Evolutionary conservation across 2,113 vertebrate genomes (phyloP).

Genomic region (Ochotona curzoniae): DNA sequence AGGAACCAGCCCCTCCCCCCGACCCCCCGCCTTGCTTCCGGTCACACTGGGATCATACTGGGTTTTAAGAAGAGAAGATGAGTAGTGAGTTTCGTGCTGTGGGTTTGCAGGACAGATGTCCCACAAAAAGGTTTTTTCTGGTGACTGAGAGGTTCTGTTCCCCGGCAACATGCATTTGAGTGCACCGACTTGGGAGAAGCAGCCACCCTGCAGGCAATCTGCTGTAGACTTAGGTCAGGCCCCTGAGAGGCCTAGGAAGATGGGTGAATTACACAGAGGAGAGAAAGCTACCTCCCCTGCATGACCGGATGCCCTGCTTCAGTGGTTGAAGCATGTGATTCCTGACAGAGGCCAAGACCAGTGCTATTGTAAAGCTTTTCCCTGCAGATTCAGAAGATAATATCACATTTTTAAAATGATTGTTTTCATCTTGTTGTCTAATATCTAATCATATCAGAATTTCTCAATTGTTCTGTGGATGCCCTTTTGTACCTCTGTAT

Average conservation of each 20-base stretch:
- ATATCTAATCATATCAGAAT: background rate
- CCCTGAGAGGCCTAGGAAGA: background rate
- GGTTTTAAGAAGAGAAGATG: slow-evolving; percentile 44
- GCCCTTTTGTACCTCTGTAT: background rate
- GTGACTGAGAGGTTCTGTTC: slow-evolving; percentile 6
- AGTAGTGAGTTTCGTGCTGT: background rate
- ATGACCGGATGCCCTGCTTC: background rate
- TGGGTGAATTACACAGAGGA: background rate
- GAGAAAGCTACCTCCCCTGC: background rate
- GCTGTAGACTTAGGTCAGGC: background rate
- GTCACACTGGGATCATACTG: background rate
- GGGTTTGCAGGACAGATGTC: slow-evolving; percentile 10
- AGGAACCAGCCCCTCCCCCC: background rate
- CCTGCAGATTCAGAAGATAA: background rate
- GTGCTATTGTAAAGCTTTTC: background rate
- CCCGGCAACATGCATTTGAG: slow-evolving; percentile 16
- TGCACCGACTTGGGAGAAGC: background rate
- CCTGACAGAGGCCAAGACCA: background rate
- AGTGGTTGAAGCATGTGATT: background rate
- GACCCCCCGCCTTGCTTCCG: background rate
- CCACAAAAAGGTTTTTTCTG: slow-evolving; percentile 49
- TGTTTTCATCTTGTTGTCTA: background rate
- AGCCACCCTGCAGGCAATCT: slow-evolving; percentile 13
- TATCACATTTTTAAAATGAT: slow-evolving; percentile 35
- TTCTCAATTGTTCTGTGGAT: background rate